phyloP scores from a whole-genome alignment of 2,888 invertebrate genomes.

The Zaprionus bogoriensis region DNA sequence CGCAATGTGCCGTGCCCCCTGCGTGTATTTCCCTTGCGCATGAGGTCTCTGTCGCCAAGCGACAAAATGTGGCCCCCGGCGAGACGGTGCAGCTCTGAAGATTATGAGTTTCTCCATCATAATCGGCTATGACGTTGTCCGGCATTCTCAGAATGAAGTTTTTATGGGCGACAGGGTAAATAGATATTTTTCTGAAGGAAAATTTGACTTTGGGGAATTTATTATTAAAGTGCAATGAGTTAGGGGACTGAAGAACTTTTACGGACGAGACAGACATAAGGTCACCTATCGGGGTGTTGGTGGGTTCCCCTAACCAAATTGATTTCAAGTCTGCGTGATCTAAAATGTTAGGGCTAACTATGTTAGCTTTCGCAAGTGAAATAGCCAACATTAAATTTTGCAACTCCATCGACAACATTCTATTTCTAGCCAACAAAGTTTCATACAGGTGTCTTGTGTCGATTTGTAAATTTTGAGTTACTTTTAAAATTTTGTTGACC shows the following conservation, averaged over 20 bases:
- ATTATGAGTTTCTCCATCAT: conserved; percentile 2
- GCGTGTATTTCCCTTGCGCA: too few relatives aligned
- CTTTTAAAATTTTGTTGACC: too few relatives aligned
- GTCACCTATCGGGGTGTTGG: not conserved
- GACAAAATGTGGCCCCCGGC: too few relatives aligned
- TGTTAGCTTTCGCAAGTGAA: conserved; percentile 7
- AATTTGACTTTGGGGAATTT: conserved; percentile 1
- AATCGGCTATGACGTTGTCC: conserved; percentile 9
- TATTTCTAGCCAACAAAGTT: conserved; percentile 1
- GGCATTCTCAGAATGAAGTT: not conserved
- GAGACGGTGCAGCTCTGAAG: too few relatives aligned
- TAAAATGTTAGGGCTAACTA: not conserved
- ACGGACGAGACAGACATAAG: too few relatives aligned
- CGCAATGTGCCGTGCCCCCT: too few relatives aligned
- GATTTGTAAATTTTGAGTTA: not conserved
- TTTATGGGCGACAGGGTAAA: conserved; percentile 1
- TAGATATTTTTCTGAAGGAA: conserved; percentile 2
- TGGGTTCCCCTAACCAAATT: conserved; percentile 13
- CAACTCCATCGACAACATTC: not conserved
- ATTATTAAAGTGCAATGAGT: too few relatives aligned
- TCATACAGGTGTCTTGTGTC: conserved; percentile 1
- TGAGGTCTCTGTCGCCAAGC: too few relatives aligned
- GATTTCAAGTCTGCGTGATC: conserved; percentile 3
- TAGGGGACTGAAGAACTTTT: too few relatives aligned
- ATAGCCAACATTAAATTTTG: too few relatives aligned